Base-by-base conservation (phyloP, 2,888 invertebrate species). In the Candidula unifasciata region DNA sequence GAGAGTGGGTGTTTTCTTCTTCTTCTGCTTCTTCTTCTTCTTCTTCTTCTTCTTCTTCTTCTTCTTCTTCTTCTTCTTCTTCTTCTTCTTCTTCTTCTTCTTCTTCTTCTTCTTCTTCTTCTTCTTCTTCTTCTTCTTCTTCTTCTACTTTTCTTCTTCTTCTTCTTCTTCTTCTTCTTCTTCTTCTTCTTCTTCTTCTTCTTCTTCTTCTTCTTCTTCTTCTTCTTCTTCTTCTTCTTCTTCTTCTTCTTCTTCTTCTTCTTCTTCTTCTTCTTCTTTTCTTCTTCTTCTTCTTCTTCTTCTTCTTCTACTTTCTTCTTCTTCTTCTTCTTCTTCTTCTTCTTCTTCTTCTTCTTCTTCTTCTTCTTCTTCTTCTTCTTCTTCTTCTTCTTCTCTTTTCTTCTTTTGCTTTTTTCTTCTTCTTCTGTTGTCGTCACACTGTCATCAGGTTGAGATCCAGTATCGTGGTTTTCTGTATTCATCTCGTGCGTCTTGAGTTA, bases 121-220 rank as follows among this genome's bases (percentile, higher is more conserved):
- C n/a, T n/a, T 60, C 33, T 35, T 64, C 3, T 64, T 44, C n/a
- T 64, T 44, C 10, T 3, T 35, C 33, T 35, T 33, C n/a, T 24
- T 44, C 37, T 27, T 35, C 79, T 37, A 33, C 64, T 18, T 35
- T 24, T 30, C 35, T 60, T 33, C 21, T 21, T 37, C 66, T 35
- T 35, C 24, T 35, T 44, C 33, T 35, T 64, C 37, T 21, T 35
- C 35, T 21, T 35, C 60, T 76, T 76, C 76, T 76, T 27, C 76
- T 76, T 37, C 52, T 76, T 52, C 76, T 76, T 27, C 76, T 76
- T 76, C 52, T 76, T 27, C 52, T 76, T 52, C 52, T 52, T 37
- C 52, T 52, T 76, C 52, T 52, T 76, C 52, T 52, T 76, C 52
- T 52, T 37, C 24, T 44, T 27, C 27, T 76, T 27, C 44, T 76